Evolutionary conservation across 2,888 invertebrate genomes (phyloP).

Genomic region (Hypena proboscidalis): DNA sequence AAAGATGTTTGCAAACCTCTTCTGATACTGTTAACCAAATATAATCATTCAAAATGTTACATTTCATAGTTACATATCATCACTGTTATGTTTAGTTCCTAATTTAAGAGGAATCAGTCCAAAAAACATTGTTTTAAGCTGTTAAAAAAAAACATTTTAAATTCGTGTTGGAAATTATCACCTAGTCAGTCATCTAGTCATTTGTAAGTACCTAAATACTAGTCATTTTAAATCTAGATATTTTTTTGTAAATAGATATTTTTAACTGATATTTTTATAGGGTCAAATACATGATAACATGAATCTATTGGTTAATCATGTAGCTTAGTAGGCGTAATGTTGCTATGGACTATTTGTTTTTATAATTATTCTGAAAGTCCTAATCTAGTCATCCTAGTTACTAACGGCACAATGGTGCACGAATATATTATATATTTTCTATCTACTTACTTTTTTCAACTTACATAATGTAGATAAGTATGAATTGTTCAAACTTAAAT

Average conservation of each 20-base stretch:
- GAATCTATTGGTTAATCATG: slow-evolving; percentile 14
- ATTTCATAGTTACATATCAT: slow-evolving; percentile 39
- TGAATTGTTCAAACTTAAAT: neutral
- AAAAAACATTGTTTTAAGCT: slow-evolving; percentile 9
- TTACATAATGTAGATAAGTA: slow-evolving; percentile 4
- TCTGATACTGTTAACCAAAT: slow-evolving; percentile 5
- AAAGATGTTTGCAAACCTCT: slow-evolving; percentile 15
- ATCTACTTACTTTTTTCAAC: slow-evolving; percentile 13
- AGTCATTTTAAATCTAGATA: slow-evolving; percentile 30
- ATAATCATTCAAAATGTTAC: slow-evolving; percentile 26
- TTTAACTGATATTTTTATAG: slow-evolving; percentile 43
- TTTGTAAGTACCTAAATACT: slow-evolving; percentile 19
- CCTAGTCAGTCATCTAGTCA: slow-evolving; percentile 30
- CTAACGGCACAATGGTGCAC: slow-evolving; percentile 33
- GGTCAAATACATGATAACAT: slow-evolving; percentile 15
- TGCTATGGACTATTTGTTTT: too few relatives aligned
- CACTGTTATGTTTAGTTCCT: slow-evolving; percentile 16
- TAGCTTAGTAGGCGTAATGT: slow-evolving; percentile 13
- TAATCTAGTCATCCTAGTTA: slow-evolving; percentile 29
- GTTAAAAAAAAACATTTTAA: slow-evolving; percentile 1
- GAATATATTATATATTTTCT: slow-evolving; percentile 16
- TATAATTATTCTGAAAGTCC: slow-evolving; percentile 16
- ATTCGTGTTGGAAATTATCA: slow-evolving; percentile 4
- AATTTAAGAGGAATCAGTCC: slow-evolving; percentile 1
- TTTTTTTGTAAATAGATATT: slow-evolving; percentile 27